Conservation (phyloP, 2,113 vertebrate genomes). For the Telmatochromis brichardi region DNA sequence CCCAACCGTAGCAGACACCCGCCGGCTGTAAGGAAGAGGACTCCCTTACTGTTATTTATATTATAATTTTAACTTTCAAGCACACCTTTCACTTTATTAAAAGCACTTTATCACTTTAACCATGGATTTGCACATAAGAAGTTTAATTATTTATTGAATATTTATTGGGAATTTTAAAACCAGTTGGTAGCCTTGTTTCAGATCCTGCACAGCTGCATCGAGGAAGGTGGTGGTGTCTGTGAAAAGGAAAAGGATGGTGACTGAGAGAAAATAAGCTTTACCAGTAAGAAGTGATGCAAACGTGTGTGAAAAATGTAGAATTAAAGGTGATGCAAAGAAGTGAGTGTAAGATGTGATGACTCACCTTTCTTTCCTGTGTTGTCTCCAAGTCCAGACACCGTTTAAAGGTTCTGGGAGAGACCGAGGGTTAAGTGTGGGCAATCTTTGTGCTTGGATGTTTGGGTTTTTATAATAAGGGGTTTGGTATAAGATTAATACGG, state of each 20-base stretch:
- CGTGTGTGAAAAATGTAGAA: accelerated
- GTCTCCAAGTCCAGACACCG: neutral
- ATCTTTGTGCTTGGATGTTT: neutral
- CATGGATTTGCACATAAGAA: neutral
- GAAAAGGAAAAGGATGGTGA: neutral
- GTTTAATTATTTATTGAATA: neutral
- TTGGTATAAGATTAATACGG: neutral
- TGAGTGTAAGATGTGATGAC: neutral
- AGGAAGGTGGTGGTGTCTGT: neutral
- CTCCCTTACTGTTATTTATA: neutral
- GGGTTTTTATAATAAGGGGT: neutral
- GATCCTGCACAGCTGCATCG: neutral
- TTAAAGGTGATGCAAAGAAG: neutral
- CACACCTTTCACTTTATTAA: neutral
- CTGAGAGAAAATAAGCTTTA: neutral
- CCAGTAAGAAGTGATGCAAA: neutral
- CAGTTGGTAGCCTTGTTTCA: neutral
- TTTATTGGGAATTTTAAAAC: neutral
- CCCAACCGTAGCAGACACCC: accelerated
- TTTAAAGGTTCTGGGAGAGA: neutral
- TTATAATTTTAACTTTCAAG: neutral
- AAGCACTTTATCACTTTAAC: accelerated
- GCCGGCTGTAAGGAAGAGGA: neutral
- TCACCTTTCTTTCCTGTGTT: neutral
- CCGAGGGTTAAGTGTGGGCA: neutral